A percentile compares a stretch with the other conserved stretches of the same genome.
Conservation (phyloP, 2,797 vertebrate genomes). For the Eulemur albifrons region DNA sequence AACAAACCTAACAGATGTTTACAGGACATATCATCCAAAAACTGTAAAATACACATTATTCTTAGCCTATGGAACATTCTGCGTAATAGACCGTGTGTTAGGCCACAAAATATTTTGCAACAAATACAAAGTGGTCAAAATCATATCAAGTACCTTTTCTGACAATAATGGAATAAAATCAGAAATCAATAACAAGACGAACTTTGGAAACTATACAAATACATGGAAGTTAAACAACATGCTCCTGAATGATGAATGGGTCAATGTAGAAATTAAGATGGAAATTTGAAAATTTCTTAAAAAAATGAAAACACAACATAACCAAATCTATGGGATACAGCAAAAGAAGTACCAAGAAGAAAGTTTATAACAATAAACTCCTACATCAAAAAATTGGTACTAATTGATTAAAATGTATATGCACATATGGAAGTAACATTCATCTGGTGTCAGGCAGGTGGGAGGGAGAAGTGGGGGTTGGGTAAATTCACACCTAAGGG, state of each 20-base stretch:
- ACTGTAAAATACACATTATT: not conserved
- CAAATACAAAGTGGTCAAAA: not conserved
- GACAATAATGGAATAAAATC: not conserved
- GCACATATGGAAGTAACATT: too few species aligned
- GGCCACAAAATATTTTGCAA: not conserved
- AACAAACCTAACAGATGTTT: not conserved
- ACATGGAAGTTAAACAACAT: not conserved
- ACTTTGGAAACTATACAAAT: not conserved
- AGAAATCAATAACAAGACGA: not conserved
- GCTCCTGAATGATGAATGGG: not conserved
- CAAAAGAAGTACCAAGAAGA: not conserved
- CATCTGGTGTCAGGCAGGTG: too few species aligned
- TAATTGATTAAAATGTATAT: too few species aligned
- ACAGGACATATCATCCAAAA: not conserved
- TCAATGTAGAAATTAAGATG: not conserved
- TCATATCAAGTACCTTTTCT: not conserved
- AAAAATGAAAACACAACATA: not conserved
- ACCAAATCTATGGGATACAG: not conserved
- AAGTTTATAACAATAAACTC: not conserved
- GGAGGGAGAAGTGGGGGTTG: too few species aligned
- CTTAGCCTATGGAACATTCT: not conserved
- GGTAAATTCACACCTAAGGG: too few species aligned
- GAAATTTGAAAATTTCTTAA: not conserved
- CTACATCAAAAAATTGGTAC: not conserved
- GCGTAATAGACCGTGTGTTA: not conserved